Evolutionary conservation across 2,888 invertebrate genomes (phyloP), one percentile per base, ranked within the genome.

Genomic region (Helobdella robusta): DNA sequence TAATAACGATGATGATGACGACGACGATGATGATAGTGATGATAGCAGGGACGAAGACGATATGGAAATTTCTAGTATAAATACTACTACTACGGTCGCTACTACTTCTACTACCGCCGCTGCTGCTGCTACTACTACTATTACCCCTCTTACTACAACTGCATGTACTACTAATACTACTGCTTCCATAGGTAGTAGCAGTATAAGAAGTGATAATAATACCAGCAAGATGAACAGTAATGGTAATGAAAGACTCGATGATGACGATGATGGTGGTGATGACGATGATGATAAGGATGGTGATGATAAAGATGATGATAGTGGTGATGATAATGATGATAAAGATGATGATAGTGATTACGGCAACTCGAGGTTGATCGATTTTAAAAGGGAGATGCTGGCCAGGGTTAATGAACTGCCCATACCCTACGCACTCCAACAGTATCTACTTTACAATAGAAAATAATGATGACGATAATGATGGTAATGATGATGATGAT

Each of bases 401-500:
- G 32, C 28, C 5, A 56, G 32, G 32, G 32, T 56, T 30, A 25
- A 8, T 6, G 28, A n/a, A 30, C 56, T 56, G 28, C 56, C 2
- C 1, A 56, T 56, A 11, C 56, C 56, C n/a, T 30, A 30, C n/a
- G n/a, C 32, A 32, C 56, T 56, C 2, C 28, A 56, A 56, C n/a
- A 28, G n/a, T 56, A 30, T 30, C 56, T 56, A 11, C 32, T 30
- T 25, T 56, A 30, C 28, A 32, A 56, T 32, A 56, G 56, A 28
- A 2, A 30, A 6, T 56, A 28, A 30, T 40, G 18, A 40, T 18
- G 18, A 40, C 40, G 8, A n/a, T n/a, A n/a, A n/a, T n/a, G 40
- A 40, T 40, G 40, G 40, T 40, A 18, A 40, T 40, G 50, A 50
- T 50, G 50, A 50, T 50, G 50, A 18, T 50, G 50, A 50, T 50